Conservation (phyloP, 2,888 invertebrate species). For the Meghimatium bilineatum region DNA sequence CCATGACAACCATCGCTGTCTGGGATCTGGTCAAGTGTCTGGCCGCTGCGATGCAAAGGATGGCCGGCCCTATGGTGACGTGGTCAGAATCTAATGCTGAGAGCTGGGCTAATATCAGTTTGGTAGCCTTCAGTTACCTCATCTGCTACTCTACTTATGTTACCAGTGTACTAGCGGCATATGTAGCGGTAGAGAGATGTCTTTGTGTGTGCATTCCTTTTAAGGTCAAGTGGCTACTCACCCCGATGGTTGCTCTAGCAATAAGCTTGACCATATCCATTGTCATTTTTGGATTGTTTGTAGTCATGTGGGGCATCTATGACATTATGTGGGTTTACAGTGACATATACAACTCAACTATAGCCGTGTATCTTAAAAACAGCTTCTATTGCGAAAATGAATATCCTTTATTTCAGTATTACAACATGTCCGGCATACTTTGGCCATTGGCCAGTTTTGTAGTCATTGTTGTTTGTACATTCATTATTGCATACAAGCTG, state of each 20-base stretch:
- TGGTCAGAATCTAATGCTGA: slow-evolving; percentile 32
- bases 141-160: slow-evolving; percentile 41
- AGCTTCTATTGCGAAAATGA: slow-evolving; percentile 19
- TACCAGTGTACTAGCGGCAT: slow-evolving; percentile 36
- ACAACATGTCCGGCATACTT: slow-evolving; percentile 33
- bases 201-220: slow-evolving; percentile 40
- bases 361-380: slow-evolving; percentile 17
- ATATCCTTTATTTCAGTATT: slow-evolving; percentile 20
- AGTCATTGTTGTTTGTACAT: slow-evolving; percentile 24
- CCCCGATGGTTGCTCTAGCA: slow-evolving; percentile 3
- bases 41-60: slow-evolving; percentile 6
- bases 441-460: slow-evolving; percentile 32
- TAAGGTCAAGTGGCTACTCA: slow-evolving; percentile 23
- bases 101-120: slow-evolving; percentile 30
- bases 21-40: slow-evolving; percentile 42
- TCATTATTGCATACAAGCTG: slow-evolving; percentile 32
- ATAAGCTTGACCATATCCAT: slow-evolving; percentile 4
- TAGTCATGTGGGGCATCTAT: slow-evolving; percentile 27
- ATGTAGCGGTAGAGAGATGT: slow-evolving; percentile 41
- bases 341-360: slow-evolving; percentile 9
- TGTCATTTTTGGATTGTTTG: slow-evolving; percentile 26
- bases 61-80: slow-evolving; percentile 15
- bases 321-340: slow-evolving; percentile 32
- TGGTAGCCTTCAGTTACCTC: slow-evolving; percentile 18
- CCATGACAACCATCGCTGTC: slow-evolving; percentile 42